These are phyloP conservation scores for Montipora efflorescens DNA, from an alignment of 64 coral and sea anemone species.

Conservation along the genomic window DNA sequence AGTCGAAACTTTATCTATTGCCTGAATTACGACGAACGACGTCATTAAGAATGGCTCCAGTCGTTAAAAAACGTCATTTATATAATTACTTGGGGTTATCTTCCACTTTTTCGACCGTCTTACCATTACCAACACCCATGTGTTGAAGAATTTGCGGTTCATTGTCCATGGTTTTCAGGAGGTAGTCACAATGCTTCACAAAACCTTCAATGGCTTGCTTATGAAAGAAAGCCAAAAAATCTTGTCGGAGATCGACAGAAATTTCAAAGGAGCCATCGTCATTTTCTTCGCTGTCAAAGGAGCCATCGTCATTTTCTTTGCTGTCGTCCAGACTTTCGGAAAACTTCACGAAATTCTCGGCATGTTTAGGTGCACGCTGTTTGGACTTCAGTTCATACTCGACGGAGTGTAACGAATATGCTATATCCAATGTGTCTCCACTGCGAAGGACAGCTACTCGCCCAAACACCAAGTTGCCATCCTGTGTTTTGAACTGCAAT, in stretches of 20 bases:
- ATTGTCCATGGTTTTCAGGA: conserved; percentile 26
- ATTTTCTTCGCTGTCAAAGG: too few relatives aligned
- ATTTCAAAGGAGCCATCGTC: neutral
- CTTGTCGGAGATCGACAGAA: conserved; percentile 10
- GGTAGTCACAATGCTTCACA: conserved; percentile 46
- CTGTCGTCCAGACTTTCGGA: neutral
- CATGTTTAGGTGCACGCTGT: neutral
- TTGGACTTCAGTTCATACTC: neutral
- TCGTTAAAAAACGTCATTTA: too few relatives aligned
- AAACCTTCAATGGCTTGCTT: conserved; percentile 44
- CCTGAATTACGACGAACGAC: too few relatives aligned
- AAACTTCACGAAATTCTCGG: conserved; percentile 11
- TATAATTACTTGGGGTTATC: too few relatives aligned
- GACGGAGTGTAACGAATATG: conserved; percentile 43
- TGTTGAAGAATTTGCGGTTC: neutral
- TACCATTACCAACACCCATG: neutral
- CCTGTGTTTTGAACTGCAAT: conserved; percentile 5
- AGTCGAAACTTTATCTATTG: too few relatives aligned
- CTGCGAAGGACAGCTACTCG: conserved; percentile 37
- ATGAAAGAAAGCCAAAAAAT: conserved; percentile 41
- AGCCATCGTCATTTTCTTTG: neutral
- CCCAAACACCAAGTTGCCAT: conserved; percentile 48
- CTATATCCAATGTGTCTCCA: conserved; percentile 18
- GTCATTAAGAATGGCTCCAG: too few relatives aligned
- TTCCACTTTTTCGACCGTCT: neutral